Conservation (phyloP, 2,797 vertebrate species). For the Bradypodion pumilum region DNA sequence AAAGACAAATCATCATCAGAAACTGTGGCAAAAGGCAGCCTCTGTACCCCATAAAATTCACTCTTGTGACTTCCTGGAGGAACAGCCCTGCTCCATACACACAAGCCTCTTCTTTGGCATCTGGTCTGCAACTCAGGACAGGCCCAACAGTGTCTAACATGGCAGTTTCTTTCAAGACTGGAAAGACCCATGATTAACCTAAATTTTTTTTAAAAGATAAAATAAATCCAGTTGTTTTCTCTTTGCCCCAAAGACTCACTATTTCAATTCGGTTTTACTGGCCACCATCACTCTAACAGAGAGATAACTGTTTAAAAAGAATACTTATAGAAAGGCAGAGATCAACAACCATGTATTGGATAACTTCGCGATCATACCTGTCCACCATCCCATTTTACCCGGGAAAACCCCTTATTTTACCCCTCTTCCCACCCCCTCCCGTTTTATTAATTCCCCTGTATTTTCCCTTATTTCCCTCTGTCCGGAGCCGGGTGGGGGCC, state of each 20-base stretch:
- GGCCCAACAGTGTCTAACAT: background rate
- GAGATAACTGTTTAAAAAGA: background rate
- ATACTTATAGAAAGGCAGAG: background rate
- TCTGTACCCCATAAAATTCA: slow-evolving; percentile 70
- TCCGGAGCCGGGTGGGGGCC: no score
- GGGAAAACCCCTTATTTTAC: no score
- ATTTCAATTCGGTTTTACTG: background rate
- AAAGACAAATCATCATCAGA: slow-evolving; percentile 76
- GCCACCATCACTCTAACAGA: no score
- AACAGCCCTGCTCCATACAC: fast-evolving
- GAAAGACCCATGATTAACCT: background rate
- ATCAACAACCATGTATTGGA: background rate
- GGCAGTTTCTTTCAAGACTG: background rate
- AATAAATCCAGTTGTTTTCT: fast-evolving
- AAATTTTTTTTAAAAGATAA: background rate
- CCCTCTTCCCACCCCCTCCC: no score
- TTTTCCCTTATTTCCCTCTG: no score
- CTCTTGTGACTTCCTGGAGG: slow-evolving; percentile 42
- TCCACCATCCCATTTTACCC: no score
- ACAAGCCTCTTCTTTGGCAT: fast-evolving
- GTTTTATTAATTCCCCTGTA: no score
- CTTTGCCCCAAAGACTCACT: background rate
- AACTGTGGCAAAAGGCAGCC: slow-evolving; percentile 82
- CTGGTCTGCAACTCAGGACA: background rate
- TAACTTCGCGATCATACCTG: background rate